These are phyloP conservation scores for Folsomia candida DNA, from an alignment of 2,888 invertebrate genomes.

Conservation along the genomic window DNA sequence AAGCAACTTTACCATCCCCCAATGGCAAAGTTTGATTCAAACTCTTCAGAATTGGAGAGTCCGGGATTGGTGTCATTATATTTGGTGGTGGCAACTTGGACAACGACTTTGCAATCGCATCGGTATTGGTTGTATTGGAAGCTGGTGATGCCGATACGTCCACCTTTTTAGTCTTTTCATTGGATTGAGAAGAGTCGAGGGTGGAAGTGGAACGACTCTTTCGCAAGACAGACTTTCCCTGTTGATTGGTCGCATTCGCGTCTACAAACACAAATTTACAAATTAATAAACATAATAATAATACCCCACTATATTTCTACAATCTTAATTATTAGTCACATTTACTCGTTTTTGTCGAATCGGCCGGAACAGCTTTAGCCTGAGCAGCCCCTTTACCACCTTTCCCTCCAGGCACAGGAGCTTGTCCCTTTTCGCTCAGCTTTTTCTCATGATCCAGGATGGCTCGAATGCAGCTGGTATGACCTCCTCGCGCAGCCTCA, in stretches of 20 bases:
- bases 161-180: background rate
- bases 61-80: conserved; percentile 23
- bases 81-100: background rate
- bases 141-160: background rate
- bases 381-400: conserved; percentile 12
- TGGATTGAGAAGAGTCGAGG: conserved; percentile 40
- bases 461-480: conserved; percentile 82
- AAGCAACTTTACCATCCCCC: conserved; percentile 32
- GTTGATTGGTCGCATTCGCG: conserved; percentile 21
- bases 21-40: conserved; percentile 25
- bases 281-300: background rate
- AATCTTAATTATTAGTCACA: too few relatives aligned
- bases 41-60: conserved; percentile 27
- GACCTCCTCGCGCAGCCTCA: conserved; percentile 97
- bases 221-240: conserved; percentile 49
- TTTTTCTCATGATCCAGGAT: conserved; percentile 76
- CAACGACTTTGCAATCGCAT: background rate
- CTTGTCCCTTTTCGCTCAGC: conserved; percentile 1
- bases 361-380: conserved; percentile 21
- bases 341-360: conserved; percentile 26
- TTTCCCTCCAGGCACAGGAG: background rate
- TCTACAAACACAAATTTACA: background rate
- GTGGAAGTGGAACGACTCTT: conserved; percentile 50
- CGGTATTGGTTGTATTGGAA: background rate
- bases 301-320: too few relatives aligned